phyloP scores from a whole-genome alignment of 2,113 vertebrate species.

The Paralichthys olivaceus region DNA sequence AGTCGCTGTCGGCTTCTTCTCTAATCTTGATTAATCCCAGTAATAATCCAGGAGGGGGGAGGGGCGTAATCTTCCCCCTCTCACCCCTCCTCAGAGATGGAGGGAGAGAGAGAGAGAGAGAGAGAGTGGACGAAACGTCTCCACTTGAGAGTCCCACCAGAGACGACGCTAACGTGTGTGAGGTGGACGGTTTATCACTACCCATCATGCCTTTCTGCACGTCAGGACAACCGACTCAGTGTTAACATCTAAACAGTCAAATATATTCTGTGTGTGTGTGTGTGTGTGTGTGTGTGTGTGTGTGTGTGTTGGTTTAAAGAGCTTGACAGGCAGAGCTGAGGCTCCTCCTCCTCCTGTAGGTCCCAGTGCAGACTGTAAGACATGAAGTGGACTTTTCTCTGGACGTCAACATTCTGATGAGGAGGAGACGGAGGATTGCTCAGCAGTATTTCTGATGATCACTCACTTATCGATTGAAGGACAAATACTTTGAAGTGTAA shows the following conservation, averaged over 20 bases:
- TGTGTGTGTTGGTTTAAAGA: background rate
- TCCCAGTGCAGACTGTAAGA: constrained; percentile 8
- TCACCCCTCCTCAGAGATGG: background rate
- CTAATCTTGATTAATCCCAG: constrained; percentile 71
- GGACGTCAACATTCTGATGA: too few relatives aligned
- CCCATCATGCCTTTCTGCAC: background rate
- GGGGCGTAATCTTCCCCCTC: background rate
- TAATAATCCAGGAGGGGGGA: constrained; percentile 55
- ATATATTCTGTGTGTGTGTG: background rate
- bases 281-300: background rate
- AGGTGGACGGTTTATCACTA: background rate
- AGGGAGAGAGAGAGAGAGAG: too few relatives aligned
- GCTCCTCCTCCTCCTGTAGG: constrained; percentile 23
- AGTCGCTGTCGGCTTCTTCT: constrained; percentile 12
- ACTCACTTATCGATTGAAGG: background rate
- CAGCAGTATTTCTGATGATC: background rate
- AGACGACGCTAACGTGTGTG: background rate
- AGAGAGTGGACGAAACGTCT: too few relatives aligned
- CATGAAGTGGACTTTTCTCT: constrained; percentile 35
- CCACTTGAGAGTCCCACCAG: too few relatives aligned
- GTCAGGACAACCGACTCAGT: too few relatives aligned
- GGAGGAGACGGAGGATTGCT: too few relatives aligned
- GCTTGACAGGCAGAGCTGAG: background rate
- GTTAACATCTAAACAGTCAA: too few relatives aligned
- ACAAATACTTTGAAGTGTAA: too few relatives aligned